Evolutionary conservation across 2,888 invertebrate species (phyloP).

Genomic region (Tinea pellionella): DNA sequence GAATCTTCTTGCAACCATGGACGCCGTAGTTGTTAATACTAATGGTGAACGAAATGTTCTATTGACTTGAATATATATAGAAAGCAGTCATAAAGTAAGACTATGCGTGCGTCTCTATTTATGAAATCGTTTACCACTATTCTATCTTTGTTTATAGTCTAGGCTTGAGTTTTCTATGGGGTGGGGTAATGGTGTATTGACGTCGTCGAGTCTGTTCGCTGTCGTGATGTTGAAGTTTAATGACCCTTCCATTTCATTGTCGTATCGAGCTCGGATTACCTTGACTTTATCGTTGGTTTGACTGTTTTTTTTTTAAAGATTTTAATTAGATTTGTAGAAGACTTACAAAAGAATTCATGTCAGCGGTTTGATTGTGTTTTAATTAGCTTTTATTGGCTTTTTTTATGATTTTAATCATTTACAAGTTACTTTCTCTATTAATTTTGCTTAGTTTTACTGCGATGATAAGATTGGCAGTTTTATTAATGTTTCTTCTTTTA

Average conservation of each 20-base stretch:
- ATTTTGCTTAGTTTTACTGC: too few species aligned
- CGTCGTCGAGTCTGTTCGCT: neutral
- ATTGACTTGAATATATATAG: too few species aligned
- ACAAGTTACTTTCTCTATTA: too few species aligned
- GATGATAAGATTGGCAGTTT: too few species aligned
- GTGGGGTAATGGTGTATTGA: constrained; percentile 8
- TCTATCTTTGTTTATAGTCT: constrained; percentile 1
- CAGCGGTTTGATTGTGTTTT: too few species aligned
- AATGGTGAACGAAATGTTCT: too few species aligned
- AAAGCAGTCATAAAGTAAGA: too few species aligned
- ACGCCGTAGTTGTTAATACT: too few species aligned
- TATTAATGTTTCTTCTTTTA: too few species aligned
- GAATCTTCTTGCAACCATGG: too few species aligned
- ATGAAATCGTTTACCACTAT: neutral
- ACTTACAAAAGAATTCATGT: neutral
- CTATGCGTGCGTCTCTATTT: neutral
- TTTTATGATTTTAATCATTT: too few species aligned
- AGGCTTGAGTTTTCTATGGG: neutral
- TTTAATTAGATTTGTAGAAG: neutral
- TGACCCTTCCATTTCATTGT: neutral
- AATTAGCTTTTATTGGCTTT: too few species aligned
- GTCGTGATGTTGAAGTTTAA: neutral
- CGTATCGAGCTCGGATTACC: neutral
- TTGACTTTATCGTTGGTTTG: neutral
- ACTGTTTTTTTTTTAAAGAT: neutral